Conservation (phyloP, 2,888 invertebrate genomes). For the Hartigia nigra region DNA sequence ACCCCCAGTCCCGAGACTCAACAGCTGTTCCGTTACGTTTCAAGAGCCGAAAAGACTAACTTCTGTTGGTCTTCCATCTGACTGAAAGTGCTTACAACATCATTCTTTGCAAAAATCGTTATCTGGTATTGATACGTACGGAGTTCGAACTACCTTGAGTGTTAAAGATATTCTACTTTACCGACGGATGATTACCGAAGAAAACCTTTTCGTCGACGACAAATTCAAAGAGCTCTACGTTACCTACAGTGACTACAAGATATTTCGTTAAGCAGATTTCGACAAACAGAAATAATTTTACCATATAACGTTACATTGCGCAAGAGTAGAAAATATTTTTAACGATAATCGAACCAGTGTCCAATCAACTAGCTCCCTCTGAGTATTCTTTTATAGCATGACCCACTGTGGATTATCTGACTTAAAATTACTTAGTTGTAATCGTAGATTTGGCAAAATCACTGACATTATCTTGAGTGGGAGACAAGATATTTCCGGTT, state of each 20-base stretch:
- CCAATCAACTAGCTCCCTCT: background rate
- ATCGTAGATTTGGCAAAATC: background rate
- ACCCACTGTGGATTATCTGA: background rate
- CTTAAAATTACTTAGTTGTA: background rate
- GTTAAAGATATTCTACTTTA: background rate
- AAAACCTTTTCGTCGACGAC: background rate
- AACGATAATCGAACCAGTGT: background rate
- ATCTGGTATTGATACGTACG: background rate
- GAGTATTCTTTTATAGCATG: background rate
- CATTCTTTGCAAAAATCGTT: background rate
- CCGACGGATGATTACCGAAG: background rate
- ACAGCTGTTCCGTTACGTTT: slow-evolving; percentile 26
- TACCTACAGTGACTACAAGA: background rate
- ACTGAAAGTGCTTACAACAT: background rate
- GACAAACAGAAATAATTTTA: background rate
- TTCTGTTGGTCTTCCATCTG: background rate
- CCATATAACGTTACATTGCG: background rate
- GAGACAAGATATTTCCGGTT: no score
- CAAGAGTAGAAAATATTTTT: background rate
- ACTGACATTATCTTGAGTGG: background rate
- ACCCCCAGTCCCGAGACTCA: slow-evolving; percentile 43
- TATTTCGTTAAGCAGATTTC: background rate
- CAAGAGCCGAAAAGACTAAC: background rate
- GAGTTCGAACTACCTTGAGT: background rate
- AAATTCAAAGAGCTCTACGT: background rate